Percentiles rank a stretch among this genome's conserved stretches.
Conservation (phyloP, 1,140 invertebrate genomes). For the Lutraria rhynchaena region DNA sequence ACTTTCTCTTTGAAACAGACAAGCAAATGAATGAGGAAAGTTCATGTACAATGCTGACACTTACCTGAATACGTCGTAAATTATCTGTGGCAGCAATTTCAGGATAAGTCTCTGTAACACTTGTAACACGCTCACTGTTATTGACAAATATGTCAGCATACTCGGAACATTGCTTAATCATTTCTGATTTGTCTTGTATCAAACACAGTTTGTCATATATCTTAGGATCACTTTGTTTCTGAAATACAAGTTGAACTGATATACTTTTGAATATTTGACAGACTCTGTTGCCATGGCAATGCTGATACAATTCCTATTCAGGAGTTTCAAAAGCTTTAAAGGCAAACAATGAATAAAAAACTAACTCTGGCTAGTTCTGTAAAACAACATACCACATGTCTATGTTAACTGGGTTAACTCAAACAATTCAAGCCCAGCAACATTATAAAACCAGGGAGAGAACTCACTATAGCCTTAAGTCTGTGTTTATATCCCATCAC, state of each 20-base stretch:
- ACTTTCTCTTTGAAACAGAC: too few relatives aligned
- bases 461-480: conserved; percentile 28
- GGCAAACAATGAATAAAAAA: neutral
- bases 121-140: neutral
- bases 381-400: neutral
- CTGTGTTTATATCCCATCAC: conserved; percentile 48
- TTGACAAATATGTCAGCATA: neutral
- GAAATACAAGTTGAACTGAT: too few relatives aligned
- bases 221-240: conserved; percentile 20
- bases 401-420: too few relatives aligned
- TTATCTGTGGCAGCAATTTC: neutral
- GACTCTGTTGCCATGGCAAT: too few relatives aligned
- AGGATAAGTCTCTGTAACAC: neutral
- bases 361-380: neutral
- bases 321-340: neutral
- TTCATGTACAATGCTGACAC: too few relatives aligned
- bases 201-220: conserved; percentile 12
- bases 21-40: too few relatives aligned
- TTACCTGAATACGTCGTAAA: neutral
- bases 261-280: too few relatives aligned
- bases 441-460: too few relatives aligned
- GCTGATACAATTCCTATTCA: neutral
- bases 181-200: conserved; percentile 23
- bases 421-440: too few relatives aligned
- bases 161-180: conserved; percentile 21